Percentiles rank a stretch among this genome's conserved stretches.
Evolutionary conservation across 2,113 vertebrate genomes (phyloP).

Genomic region (Lucifuga dentata): DNA sequence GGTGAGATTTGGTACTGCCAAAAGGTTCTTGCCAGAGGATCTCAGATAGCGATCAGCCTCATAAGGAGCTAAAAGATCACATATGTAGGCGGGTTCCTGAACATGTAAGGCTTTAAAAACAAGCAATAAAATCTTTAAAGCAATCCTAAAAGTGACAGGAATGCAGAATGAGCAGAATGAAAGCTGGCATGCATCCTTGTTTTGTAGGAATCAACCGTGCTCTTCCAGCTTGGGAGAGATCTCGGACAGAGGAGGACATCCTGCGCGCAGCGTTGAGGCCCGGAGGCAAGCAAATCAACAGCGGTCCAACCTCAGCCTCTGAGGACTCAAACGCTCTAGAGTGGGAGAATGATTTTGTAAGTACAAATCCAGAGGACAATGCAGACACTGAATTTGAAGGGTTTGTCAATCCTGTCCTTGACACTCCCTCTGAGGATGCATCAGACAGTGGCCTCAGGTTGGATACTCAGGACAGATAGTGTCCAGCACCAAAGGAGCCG

Average conservation of each 20-base stretch:
- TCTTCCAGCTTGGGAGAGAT: constrained; percentile 90
- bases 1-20: too few relatives aligned
- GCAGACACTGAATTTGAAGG: constrained; percentile 91
- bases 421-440: constrained; percentile 82
- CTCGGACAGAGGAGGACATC: constrained; percentile 96
- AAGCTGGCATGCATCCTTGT: background rate
- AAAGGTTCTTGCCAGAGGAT: too few relatives aligned
- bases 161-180: too few relatives aligned
- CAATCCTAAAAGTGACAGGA: too few relatives aligned
- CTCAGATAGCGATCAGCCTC: too few relatives aligned
- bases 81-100: too few relatives aligned
- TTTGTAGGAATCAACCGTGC: constrained; percentile 91
- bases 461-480: constrained; percentile 87
- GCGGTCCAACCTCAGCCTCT: constrained; percentile 89
- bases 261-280: constrained; percentile 89
- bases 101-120: too few relatives aligned
- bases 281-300: constrained; percentile 79
- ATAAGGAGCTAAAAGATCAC: too few relatives aligned
- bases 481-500: constrained; percentile 56
- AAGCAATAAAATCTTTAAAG: too few relatives aligned
- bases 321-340: constrained; percentile 95
- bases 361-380: constrained; percentile 88
- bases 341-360: constrained; percentile 98
- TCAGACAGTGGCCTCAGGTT: constrained; percentile 53
- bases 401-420: constrained; percentile 93